Conservation (phyloP, 1,140 invertebrate species). For the Xylocopa sonorina region DNA sequence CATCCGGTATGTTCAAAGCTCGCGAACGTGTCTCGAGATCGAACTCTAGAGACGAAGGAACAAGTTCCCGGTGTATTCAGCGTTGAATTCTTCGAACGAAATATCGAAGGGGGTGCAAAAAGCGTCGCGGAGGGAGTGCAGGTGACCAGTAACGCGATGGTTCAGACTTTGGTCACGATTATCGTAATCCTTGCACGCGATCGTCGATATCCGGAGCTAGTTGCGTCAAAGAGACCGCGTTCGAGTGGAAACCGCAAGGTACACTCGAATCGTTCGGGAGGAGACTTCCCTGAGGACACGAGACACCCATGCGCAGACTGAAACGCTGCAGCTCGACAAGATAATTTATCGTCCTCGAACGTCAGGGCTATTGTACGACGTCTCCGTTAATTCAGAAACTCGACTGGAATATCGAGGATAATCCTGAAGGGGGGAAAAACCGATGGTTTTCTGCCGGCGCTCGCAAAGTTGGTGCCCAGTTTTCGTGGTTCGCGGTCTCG, state of each 20-base stretch:
- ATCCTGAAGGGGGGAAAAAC: too few relatives aligned
- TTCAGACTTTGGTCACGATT: constrained; percentile 25
- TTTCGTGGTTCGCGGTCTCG: background rate
- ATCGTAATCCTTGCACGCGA: constrained; percentile 38
- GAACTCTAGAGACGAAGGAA: too few relatives aligned
- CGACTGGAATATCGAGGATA: too few relatives aligned
- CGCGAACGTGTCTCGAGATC: too few relatives aligned
- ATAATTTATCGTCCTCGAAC: constrained; percentile 25
- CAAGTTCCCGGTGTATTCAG: background rate
- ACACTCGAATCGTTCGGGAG: constrained; percentile 4
- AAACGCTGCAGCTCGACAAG: background rate
- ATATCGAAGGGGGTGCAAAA: constrained; percentile 1
- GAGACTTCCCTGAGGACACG: background rate
- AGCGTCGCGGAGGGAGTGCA: background rate
- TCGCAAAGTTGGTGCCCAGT: background rate
- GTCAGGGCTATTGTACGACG: background rate
- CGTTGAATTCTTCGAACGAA: constrained; percentile 35
- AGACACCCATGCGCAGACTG: constrained; percentile 6
- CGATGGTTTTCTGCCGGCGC: background rate
- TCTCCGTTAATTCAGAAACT: background rate
- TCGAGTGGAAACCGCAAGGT: constrained; percentile 31
- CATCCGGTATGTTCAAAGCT: too few relatives aligned
- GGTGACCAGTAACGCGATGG: constrained; percentile 5
- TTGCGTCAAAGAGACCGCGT: constrained; percentile 30
- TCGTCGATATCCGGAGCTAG: background rate